Evolutionary conservation across 2,888 invertebrate species (phyloP).

Genomic region (Allygus modestus): DNA sequence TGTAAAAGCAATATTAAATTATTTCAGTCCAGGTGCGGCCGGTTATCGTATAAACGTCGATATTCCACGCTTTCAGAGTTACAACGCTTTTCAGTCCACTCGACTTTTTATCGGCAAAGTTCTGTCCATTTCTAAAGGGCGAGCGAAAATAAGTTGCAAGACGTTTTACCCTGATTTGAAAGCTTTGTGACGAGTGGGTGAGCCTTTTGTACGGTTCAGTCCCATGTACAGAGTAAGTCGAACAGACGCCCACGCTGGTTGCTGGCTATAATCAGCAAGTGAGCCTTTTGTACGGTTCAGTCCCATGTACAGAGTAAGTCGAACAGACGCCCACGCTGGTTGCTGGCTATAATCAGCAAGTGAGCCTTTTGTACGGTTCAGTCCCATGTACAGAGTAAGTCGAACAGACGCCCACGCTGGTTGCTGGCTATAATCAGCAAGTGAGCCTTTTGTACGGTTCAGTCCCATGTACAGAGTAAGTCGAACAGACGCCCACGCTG

Average conservation of each 20-base stretch:
- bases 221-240: too few relatives aligned
- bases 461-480: too few relatives aligned
- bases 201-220: too few relatives aligned
- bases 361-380: neutral
- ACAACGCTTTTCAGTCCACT: neutral
- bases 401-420: too few relatives aligned
- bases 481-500: neutral
- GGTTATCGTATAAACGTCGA: neutral
- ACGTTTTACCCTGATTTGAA: conserved; percentile 10
- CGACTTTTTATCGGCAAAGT: conserved; percentile 11
- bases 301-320: too few relatives aligned
- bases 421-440: too few relatives aligned
- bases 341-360: neutral
- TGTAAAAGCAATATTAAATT: neutral
- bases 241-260: too few relatives aligned
- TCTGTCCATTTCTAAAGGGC: neutral
- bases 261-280: neutral
- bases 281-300: too few relatives aligned
- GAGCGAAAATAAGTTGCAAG: neutral
- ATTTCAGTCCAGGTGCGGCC: neutral
- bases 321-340: neutral
- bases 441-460: too few relatives aligned
- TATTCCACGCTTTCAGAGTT: neutral
- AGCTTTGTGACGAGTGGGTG: neutral
- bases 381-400: too few relatives aligned